A percentile compares a stretch with the other conserved stretches of the same genome.
phyloP scores from a whole-genome alignment of 2,797 vertebrate genomes.

The Melanotaenia boesemani region DNA sequence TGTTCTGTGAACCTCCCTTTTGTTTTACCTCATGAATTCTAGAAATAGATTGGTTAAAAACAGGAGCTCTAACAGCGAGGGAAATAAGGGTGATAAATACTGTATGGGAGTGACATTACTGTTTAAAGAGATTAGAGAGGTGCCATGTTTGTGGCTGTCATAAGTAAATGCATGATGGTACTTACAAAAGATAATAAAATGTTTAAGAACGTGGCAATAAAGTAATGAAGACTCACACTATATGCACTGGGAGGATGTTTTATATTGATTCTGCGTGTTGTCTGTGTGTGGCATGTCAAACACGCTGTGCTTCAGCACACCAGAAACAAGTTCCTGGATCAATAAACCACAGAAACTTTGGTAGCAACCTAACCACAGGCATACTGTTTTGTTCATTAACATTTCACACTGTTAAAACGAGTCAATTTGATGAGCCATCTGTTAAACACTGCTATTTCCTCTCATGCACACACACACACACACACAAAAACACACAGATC shows the following conservation, averaged over 20 bases:
- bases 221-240: conserved; percentile 40
- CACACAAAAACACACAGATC: conserved; percentile 1
- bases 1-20: conserved; percentile 31
- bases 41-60: conserved; percentile 1
- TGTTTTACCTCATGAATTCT: conserved; percentile 15
- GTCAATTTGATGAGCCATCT: conserved; percentile 52
- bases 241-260: conserved; percentile 28
- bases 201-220: conserved; percentile 47
- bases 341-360: conserved; percentile 23
- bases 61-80: conserved; percentile 23
- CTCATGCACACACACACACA: not conserved
- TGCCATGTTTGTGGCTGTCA: conserved; percentile 13
- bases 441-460: conserved; percentile 29
- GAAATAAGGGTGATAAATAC: conserved; percentile 24
- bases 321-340: conserved; percentile 18
- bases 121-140: conserved; percentile 24
- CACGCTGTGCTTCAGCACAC: not conserved
- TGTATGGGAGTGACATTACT: conserved; percentile 5
- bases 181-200: conserved; percentile 12
- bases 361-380: conserved; percentile 21
- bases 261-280: conserved; percentile 21
- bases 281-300: conserved; percentile 17
- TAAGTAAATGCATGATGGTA: conserved; percentile 26
- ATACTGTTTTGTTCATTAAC: conserved; percentile 32
- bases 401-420: conserved; percentile 26